Evolutionary conservation across 2,113 vertebrate genomes (phyloP).

Genomic region (Platanista minor): DNA sequence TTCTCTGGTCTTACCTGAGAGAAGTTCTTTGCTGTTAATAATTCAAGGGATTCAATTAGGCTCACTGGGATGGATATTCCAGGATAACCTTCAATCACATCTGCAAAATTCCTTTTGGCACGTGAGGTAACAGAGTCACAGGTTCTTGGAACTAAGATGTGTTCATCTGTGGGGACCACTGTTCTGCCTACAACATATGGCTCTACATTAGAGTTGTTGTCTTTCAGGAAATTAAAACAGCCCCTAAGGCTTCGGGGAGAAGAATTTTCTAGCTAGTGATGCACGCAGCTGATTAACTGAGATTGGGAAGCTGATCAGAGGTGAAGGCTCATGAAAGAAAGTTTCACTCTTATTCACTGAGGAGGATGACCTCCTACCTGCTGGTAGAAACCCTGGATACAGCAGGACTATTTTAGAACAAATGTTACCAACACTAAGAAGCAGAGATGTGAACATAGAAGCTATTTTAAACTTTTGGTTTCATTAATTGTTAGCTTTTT

Average conservation of each 20-base stretch:
- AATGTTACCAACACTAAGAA: not conserved
- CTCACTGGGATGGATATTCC: not conserved
- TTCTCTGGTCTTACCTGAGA: not conserved
- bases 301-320: not conserved
- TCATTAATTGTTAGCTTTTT: not conserved
- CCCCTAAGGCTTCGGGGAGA: not conserved
- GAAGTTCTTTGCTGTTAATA: not conserved
- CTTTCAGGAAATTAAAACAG: not conserved
- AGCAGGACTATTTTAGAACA: not conserved
- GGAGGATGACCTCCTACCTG: not conserved
- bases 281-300: fast-evolving
- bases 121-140: not conserved
- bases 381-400: not conserved
- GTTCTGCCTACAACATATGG: not conserved
- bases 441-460: not conserved
- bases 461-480: not conserved
- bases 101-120: not conserved
- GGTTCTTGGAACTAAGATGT: not conserved
- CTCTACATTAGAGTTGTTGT: not conserved
- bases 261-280: not conserved
- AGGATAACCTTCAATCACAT: not conserved
- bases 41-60: not conserved
- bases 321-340: not conserved
- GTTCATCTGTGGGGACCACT: fast-evolving
- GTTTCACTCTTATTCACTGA: not conserved